These are phyloP conservation scores for Noctua pronuba DNA, from an alignment of 2,888 invertebrate genomes.

Conservation along the genomic window DNA sequence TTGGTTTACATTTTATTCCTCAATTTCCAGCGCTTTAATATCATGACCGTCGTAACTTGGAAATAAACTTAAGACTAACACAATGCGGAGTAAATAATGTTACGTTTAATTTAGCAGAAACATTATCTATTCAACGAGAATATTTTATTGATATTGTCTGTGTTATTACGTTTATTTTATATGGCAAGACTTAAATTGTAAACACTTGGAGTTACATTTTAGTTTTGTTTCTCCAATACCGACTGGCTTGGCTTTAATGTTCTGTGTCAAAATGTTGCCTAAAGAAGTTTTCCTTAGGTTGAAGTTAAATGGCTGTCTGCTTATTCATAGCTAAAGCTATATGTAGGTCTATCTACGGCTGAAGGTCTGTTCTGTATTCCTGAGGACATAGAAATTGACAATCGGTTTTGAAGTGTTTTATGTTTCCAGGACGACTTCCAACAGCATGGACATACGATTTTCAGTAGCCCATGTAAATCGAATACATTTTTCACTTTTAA, in stretches of 20 bases:
- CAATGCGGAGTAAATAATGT: slow-evolving; percentile 30
- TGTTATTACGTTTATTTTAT: slow-evolving; percentile 28
- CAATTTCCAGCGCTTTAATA: slow-evolving; percentile 14
- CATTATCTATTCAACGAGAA: slow-evolving; percentile 23
- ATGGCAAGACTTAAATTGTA: background rate
- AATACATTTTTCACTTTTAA: background rate
- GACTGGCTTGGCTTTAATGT: background rate
- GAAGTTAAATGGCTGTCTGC: background rate
- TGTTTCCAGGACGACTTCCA: background rate
- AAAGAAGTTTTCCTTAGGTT: background rate
- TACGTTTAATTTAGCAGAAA: slow-evolving; percentile 38
- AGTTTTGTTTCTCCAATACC: background rate
- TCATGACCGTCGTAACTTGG: slow-evolving; percentile 27
- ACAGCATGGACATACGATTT: background rate
- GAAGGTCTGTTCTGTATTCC: background rate
- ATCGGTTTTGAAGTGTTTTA: background rate
- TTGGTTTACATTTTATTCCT: slow-evolving; percentile 23
- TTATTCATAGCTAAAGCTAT: background rate
- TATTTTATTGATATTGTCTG: slow-evolving; percentile 31
- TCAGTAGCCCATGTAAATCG: background rate
- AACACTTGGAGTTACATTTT: background rate
- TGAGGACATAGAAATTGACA: background rate
- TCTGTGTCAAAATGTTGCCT: background rate
- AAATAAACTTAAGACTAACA: slow-evolving; percentile 19
- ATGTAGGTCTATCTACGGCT: background rate